Percentiles rank a stretch among this genome's conserved stretches.
Evolutionary conservation across 2,888 invertebrate species (phyloP).

Genomic region (Cerceris ruficornis): DNA sequence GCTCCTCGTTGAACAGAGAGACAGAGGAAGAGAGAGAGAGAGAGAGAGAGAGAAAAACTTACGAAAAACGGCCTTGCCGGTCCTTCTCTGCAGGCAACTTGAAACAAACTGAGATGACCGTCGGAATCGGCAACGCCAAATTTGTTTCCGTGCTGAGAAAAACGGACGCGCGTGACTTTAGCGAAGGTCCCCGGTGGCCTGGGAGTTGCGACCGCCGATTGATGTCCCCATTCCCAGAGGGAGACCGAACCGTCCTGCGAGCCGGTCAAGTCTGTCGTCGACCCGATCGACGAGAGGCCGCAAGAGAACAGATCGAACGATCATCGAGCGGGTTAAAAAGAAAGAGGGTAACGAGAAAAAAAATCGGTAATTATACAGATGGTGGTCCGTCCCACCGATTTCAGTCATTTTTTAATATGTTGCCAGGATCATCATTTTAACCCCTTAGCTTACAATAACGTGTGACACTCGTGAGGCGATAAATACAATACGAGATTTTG

Average conservation of each 20-base stretch:
- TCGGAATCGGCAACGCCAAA: slow-evolving; percentile 99
- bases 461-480: no score
- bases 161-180: slow-evolving; percentile 97
- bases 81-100: slow-evolving; percentile 91
- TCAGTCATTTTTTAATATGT: no score
- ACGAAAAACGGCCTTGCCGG: slow-evolving; percentile 93
- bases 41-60: slow-evolving; percentile 79
- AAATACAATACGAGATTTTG: no score
- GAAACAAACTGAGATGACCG: slow-evolving; percentile 97
- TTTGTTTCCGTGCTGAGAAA: slow-evolving; percentile 98
- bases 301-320: no score
- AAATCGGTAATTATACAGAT: no score
- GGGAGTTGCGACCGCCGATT: slow-evolving; percentile 93
- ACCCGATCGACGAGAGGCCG: not conserved
- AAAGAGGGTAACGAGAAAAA: not conserved
- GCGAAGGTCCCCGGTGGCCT: slow-evolving; percentile 97
- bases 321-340: not conserved
- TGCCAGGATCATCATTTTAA: no score
- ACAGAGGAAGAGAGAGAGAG: not conserved
- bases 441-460: no score
- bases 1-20: not conserved
- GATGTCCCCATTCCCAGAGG: slow-evolving; percentile 99
- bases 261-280: slow-evolving; percentile 91
- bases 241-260: slow-evolving; percentile 98
- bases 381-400: no score